Evolutionary conservation across 2,888 invertebrate species (phyloP), one percentile per base, ranked within the genome.

Genomic region (Nipponacmea schrenckii): DNA sequence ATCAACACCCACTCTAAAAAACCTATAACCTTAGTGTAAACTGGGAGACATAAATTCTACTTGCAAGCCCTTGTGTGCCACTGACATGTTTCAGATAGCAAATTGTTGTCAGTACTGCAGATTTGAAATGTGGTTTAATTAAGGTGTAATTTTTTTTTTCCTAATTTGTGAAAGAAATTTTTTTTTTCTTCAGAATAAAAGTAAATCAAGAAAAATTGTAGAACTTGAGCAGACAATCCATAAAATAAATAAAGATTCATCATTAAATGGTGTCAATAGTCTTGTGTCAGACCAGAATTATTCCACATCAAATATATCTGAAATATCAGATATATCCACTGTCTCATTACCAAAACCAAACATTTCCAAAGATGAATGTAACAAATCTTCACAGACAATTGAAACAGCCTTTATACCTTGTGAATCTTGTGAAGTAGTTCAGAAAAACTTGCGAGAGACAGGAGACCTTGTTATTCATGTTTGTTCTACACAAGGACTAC

Each of bases 371-470:
- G 88, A 88, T 68, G 83, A 83, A 17, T 86, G 82, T 73, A 85
- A 83, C 74, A 89, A 89, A 78, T 81, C 85, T 17, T 81, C 82
- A 67, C 89, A 89, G 80, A 89, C 89, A n/a, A 77, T 80, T 17
- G 89, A 89, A 73, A 87, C 89, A 4, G 85, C 87, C 0, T 88
- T 89, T 79, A 84, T 86, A 0, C 88, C 89, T 7, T 89, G 89
- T 80, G 88, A 88, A 70, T 80, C 86, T 0, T 89, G 89, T 77
- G 80, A 82, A 62, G 69, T 83, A 17, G 85, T 87, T n/a, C 89
- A 89, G 79, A 82, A 80, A 64, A 82, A 81, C 77, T 80, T 88
- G 68, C 76, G 83, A 20, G 82, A 84, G 68, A 80, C 84, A 44
- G 86, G 86, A 0, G 84, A 85, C 24, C 69, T 78, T 20, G 76